These are phyloP conservation scores for Spizaetus ornatus DNA, from an alignment of 2,113 vertebrate species.

Conservation along the genomic window DNA sequence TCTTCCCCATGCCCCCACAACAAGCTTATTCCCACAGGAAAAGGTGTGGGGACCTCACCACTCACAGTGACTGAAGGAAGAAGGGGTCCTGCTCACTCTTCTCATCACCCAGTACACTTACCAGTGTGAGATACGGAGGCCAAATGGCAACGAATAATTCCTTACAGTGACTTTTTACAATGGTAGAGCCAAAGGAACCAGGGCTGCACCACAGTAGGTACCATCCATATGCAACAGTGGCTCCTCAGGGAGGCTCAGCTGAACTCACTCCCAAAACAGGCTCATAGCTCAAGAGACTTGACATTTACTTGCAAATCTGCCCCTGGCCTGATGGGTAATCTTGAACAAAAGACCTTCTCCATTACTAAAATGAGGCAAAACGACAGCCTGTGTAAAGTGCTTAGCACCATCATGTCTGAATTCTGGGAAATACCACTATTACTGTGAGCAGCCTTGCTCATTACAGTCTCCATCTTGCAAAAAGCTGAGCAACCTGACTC, in stretches of 20 bases:
- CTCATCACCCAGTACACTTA: not conserved
- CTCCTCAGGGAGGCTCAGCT: not conserved
- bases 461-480: not conserved
- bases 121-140: not conserved
- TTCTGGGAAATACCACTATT: not conserved
- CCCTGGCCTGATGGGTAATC: not conserved
- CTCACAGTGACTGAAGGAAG: not conserved
- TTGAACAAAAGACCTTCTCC: not conserved
- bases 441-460: not conserved
- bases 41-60: not conserved
- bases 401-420: not conserved
- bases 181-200: not conserved
- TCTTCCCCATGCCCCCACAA: not conserved
- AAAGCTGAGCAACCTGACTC: not conserved
- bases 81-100: not conserved
- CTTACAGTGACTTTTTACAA: not conserved
- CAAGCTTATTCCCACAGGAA: not conserved
- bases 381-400: not conserved
- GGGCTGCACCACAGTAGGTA: not conserved
- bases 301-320: not conserved
- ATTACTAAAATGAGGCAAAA: not conserved
- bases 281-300: not conserved
- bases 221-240: not conserved
- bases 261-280: not conserved
- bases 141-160: not conserved